Conservation (phyloP, 2,888 invertebrate species). For the Encarsia formosa region DNA sequence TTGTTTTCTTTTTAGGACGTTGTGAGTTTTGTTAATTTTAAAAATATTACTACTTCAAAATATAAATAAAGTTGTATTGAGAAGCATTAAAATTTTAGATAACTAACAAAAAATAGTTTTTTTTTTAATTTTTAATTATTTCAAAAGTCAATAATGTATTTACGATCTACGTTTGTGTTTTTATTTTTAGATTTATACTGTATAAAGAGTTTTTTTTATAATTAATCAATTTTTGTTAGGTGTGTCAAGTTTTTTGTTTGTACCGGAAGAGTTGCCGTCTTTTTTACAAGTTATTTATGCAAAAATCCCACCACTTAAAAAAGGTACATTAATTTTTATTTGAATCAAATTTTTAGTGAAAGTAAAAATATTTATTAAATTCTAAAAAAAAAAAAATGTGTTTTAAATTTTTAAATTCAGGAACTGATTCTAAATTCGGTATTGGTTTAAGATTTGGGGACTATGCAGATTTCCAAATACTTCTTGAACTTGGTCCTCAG, state of each 20-base stretch:
- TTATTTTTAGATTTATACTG: too few species aligned
- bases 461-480: conserved; percentile 75
- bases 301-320: conserved; percentile 78
- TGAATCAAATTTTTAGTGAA: not conserved
- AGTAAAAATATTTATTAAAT: not conserved
- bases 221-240: conserved; percentile 47
- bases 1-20: too few species aligned
- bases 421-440: conserved; percentile 75
- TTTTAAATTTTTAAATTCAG: conserved; percentile 47
- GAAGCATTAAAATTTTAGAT: not conserved
- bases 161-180: too few species aligned
- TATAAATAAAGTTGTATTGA: too few species aligned
- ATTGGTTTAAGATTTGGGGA: conserved; percentile 77
- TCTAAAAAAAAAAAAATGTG: not conserved
- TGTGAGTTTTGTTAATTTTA: too few species aligned
- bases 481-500: conserved; percentile 75
- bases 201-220: not conserved
- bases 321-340: conserved; percentile 58
- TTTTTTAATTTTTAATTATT: not conserved
- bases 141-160: too few species aligned
- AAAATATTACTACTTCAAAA: too few species aligned
- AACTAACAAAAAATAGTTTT: not conserved
- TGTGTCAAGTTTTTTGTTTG: conserved; percentile 57
- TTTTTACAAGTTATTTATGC: conserved; percentile 75
- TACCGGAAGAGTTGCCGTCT: conserved; percentile 77